A percentile compares a stretch with the other conserved stretches of the same genome.
Evolutionary conservation across 2,113 vertebrate species (phyloP).

Genomic region (Patagioenas fasciata): DNA sequence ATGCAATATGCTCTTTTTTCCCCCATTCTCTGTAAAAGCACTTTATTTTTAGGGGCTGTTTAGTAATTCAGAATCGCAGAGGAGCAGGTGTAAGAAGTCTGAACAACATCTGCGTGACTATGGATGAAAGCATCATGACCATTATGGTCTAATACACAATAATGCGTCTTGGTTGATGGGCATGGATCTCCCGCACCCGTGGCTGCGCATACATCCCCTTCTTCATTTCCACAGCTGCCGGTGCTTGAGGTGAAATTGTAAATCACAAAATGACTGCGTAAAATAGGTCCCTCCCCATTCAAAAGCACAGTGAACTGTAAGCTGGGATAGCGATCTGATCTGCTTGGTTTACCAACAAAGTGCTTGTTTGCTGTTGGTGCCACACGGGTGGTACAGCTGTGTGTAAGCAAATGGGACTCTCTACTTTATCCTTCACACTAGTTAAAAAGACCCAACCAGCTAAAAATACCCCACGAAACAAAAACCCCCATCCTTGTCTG

Average conservation of each 20-base stretch:
- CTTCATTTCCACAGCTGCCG: background rate
- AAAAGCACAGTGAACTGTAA: background rate
- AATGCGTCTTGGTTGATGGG: background rate
- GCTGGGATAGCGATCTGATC: background rate
- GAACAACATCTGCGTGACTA: background rate
- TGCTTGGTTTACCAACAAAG: background rate
- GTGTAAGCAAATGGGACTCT: background rate
- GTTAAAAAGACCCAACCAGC: background rate
- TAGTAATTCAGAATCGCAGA: background rate
- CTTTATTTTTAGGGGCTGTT: slow-evolving; percentile 20
- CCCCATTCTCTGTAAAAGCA: background rate
- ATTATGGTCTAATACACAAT: background rate
- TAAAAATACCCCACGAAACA: background rate
- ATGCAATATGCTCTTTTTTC: background rate
- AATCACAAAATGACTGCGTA: background rate
- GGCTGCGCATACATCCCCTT: background rate
- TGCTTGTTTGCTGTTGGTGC: background rate
- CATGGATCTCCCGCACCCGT: rapidly evolving
- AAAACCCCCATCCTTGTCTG: background rate
- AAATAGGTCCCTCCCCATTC: background rate
- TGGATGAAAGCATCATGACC: background rate
- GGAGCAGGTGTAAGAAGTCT: slow-evolving; percentile 17
- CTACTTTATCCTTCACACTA: background rate
- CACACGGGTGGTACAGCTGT: background rate
- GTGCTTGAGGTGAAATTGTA: rapidly evolving